Base-by-base conservation (phyloP, 2,888 invertebrate genomes). In the Eristalis pertinax region DNA sequence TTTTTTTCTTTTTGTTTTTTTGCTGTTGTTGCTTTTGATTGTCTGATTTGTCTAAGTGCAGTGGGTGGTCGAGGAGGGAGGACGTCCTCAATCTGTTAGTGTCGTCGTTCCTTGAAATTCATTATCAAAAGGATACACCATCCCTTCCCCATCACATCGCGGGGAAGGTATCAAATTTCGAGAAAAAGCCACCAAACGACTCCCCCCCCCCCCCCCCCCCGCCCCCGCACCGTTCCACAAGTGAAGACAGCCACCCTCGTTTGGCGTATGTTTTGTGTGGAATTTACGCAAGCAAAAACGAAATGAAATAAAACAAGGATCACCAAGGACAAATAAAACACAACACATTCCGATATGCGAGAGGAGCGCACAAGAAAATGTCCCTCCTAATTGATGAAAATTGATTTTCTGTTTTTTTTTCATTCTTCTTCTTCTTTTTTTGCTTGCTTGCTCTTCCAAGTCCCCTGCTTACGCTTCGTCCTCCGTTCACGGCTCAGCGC, bases 361-460 rank as follows among this genome's bases (percentile, higher is more conserved):
- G 38, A 70, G 24, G 62, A 62, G 63, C 60, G 64, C 38, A 72
- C 65, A 68, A 35, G 58, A 56, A 72, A 73, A 81, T 65, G 56
- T 69, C 84, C n/a, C 75, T 79, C 72, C 75, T 83, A 84, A 87
- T 87, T 87, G 84, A 84, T 80, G 75, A 76, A 75, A 78, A 84
- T 84, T 84, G 83, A 83, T 84, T 87, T 87, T 81, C 26, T 56
- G 69, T 50, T 67, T 50, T 22, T 22, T 35, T 35, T 64, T 8
- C n/a, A n/a, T 7, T 32, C 32, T 32, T 32, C 4, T 35, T 35
- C 4, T 64, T 38, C 1, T 65, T 65, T 65, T 75, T 13, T 77
- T 65, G 32, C 65, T 67, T 65, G 69, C 15, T 70, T 65, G 32
- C 65, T 56, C 65, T 69, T 58, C 5, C 43, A 11, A 58, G 50